Evolutionary conservation across 1,140 invertebrate genomes (phyloP), one percentile per base, ranked within the genome.

Genomic region (Acromyrmex echinatior): DNA sequence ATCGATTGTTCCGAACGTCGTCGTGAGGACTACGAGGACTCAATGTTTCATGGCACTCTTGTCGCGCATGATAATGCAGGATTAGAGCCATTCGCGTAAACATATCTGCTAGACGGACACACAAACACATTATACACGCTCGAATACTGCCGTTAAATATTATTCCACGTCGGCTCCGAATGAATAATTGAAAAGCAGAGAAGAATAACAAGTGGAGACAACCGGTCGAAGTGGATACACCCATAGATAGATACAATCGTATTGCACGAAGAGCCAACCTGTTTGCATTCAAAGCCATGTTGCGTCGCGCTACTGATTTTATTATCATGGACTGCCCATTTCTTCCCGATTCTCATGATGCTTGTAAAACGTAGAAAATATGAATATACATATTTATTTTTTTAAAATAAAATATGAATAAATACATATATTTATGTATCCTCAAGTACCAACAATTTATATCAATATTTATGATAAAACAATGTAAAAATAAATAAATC

Each of bases 111-210:
- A 66, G 31, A 51, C 60, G 12, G 3, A 2, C 18, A 28, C 28
- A 73, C 12, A 39, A 49, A 60, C 58, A 21, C 21, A 28, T 28
- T 49, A 12, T 49, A 49, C 10, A 63, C 28, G 39, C 28, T 60
- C 14, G 53, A 39, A 82, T 21, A 16, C 39, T 39, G 10, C n/a
- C 73, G 4, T 89, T 81, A 63, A 76, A 89, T 87, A 65, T 86
- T 86, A 86, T 74, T 86, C 73, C 56, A 88, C n/a, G 35, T 53
- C 63, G 39, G 65, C 18, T 21, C 31, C 7, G 65, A 18, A 73
- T 89, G 78, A 89, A 90, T 90, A 62, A 90, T 89, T 90, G 85
- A 90, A 68, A n/a, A 53, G 12, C 1, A 31, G 35, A 58, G 74
- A n/a, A 63, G 74, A 86, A 89, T 78, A 88, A 88, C 60, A 89